phyloP scores from a whole-genome alignment of 2,797 vertebrate species.

The Mustela erminea region DNA sequence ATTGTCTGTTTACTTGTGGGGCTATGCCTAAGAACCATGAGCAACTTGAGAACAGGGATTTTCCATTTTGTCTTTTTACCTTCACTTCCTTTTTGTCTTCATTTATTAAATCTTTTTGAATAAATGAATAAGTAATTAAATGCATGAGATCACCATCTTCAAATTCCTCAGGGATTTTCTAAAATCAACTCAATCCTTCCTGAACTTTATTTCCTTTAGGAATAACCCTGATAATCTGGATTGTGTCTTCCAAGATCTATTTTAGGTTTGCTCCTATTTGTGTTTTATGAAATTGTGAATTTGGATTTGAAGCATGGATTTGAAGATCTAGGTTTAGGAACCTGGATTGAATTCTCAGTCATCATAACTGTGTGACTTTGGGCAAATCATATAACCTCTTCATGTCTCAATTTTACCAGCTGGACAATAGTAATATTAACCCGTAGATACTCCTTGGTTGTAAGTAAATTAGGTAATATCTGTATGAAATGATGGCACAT shows the following conservation, averaged over 20 bases:
- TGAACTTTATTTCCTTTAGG: slow-evolving; percentile 42
- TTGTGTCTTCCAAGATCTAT: slow-evolving; percentile 38
- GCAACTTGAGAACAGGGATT: slow-evolving; percentile 50
- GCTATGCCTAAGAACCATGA: slow-evolving; percentile 54
- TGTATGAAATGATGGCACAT: background rate
- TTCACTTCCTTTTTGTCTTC: slow-evolving; percentile 30
- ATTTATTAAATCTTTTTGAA: slow-evolving; percentile 63
- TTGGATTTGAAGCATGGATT: slow-evolving; percentile 23
- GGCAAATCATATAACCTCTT: slow-evolving; percentile 22
- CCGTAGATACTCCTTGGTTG: background rate
- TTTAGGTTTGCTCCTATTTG: slow-evolving; percentile 56
- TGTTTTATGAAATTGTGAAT: slow-evolving; percentile 36
- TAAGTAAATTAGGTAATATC: slow-evolving; percentile 36
- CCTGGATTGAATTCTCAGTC: slow-evolving; percentile 49
- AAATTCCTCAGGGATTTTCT: background rate
- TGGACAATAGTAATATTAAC: background rate
- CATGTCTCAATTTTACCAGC: slow-evolving; percentile 15
- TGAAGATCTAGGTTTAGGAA: slow-evolving; percentile 54
- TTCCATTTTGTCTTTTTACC: slow-evolving; percentile 56
- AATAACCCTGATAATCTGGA: slow-evolving; percentile 50
- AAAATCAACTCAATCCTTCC: slow-evolving; percentile 41
- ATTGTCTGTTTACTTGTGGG: slow-evolving; percentile 59
- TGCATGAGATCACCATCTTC: background rate
- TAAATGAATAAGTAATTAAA: slow-evolving; percentile 57
- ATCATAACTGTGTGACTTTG: slow-evolving; percentile 38